Evolutionary conservation across 2,797 vertebrate species (phyloP).

Genomic region (Naso thynnoides): DNA sequence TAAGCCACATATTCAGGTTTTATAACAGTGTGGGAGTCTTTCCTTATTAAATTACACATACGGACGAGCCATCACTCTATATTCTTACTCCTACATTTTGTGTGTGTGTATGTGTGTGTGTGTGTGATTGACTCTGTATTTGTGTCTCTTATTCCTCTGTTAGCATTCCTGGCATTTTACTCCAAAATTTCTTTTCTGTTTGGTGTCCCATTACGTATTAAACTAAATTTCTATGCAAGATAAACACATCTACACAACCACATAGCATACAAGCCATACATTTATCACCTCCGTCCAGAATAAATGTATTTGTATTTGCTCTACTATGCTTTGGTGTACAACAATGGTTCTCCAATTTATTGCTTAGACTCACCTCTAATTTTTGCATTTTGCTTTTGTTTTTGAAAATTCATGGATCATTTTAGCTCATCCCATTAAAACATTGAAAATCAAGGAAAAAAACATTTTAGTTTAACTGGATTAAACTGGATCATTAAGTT

Average conservation of each 20-base stretch:
- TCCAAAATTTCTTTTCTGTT: constrained; percentile 4
- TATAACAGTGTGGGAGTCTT: constrained; percentile 20
- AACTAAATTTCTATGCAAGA: constrained; percentile 5
- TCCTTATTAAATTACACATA: not conserved
- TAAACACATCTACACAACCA: not conserved
- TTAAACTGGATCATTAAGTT: no score
- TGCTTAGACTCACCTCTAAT: not conserved
- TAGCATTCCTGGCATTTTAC: not conserved
- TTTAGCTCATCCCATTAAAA: no score
- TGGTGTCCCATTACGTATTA: not conserved
- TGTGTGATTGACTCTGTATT: not conserved
- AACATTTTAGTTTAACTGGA: no score
- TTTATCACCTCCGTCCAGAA: not conserved
- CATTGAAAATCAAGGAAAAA: no score
- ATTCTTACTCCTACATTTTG: not conserved
- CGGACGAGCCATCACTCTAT: constrained; percentile 20
- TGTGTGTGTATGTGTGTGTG: not conserved
- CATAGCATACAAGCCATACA: not conserved
- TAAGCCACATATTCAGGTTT: constrained; percentile 27
- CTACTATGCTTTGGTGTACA: not conserved
- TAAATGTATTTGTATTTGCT: not conserved
- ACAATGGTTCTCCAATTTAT: not conserved
- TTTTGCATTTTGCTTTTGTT: not conserved
- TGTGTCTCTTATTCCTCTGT: constrained; percentile 8
- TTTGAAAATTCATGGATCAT: not conserved